phyloP scores from a whole-genome alignment of 1,140 invertebrate genomes.

The Heliconius himera region DNA sequence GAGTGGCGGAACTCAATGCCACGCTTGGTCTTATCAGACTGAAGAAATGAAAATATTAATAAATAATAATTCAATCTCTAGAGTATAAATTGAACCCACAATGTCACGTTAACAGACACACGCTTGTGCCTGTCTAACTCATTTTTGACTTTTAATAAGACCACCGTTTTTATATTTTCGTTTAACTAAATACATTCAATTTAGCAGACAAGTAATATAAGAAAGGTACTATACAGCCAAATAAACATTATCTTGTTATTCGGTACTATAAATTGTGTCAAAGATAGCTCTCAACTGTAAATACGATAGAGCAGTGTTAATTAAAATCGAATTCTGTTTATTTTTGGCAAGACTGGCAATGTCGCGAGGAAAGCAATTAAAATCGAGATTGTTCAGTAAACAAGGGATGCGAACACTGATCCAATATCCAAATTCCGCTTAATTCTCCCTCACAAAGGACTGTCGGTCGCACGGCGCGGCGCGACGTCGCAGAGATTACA shows the following conservation, averaged over 20 bases:
- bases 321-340: conserved; percentile 19
- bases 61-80: no score
- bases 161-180: not conserved
- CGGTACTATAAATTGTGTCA: not conserved
- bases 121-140: no score
- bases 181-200: not conserved
- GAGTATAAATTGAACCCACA: no score
- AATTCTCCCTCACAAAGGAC: conserved; percentile 63
- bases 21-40: no score
- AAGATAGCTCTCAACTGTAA: not conserved
- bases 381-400: conserved; percentile 70
- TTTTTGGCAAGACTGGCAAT: conserved; percentile 18
- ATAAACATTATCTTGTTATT: not conserved
- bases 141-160: not conserved
- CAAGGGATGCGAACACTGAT: conserved; percentile 61
- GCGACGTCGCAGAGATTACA: conserved; percentile 2
- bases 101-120: no score
- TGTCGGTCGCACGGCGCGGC: conserved; percentile 53
- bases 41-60: no score
- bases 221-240: not conserved
- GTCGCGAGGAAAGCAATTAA: conserved; percentile 65
- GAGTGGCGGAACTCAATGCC: no score
- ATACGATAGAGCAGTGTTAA: not conserved
- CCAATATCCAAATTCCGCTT: conserved; percentile 74
- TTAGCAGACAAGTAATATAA: not conserved